Base-by-base conservation (phyloP, 2,113 vertebrate species). In the Hippocampus barbouri region DNA sequence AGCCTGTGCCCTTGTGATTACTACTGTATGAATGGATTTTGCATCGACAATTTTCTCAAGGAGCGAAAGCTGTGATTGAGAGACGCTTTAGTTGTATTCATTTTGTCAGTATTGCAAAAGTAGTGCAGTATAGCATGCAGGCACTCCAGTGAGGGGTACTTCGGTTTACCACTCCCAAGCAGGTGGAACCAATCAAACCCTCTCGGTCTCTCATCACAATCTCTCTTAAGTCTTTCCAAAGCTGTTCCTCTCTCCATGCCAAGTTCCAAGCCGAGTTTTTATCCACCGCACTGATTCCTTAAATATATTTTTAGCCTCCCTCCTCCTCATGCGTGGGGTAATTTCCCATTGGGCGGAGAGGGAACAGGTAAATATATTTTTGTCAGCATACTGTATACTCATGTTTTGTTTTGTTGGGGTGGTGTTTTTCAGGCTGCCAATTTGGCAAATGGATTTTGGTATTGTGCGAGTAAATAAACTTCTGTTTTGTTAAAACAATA, bases 151-250 rank as follows among this genome's bases (percentile, higher is more conserved):
- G 54, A 16, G 53, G 60, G 43, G 40, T 59, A 53, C 75, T 75
- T 77, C 78, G 43, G n/a, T 43, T 75, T 74, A 53, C 71, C 69
- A 72, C 73, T 74, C 2, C 62, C 57, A 45, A 8, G 41, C 78
- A 81, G 71, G 77, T 83, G 78, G 80, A 87, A 83, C 67, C 68
- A 71, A 76, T 82, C 67, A 79, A 69, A 74, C 64, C 54, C 25
- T 62, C 40, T 72, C 21, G 47, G 59, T 71, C 30, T 72, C 59
- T 73, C 69, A 66, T 71, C 47, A 45, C 59, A 59, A 54, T 57
- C 62, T 25, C 41, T 71, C 40, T 23, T 40, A 77, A 66, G 68
- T 23, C 34, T 62, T 73, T 72, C 57, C 51, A 72, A 61, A 72
- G 21, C 51, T 60, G 59, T 73, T 8, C 15, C 23, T 71, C 11